Conservation (phyloP, 2,888 invertebrate genomes). For the Dryobotodes eremita region DNA sequence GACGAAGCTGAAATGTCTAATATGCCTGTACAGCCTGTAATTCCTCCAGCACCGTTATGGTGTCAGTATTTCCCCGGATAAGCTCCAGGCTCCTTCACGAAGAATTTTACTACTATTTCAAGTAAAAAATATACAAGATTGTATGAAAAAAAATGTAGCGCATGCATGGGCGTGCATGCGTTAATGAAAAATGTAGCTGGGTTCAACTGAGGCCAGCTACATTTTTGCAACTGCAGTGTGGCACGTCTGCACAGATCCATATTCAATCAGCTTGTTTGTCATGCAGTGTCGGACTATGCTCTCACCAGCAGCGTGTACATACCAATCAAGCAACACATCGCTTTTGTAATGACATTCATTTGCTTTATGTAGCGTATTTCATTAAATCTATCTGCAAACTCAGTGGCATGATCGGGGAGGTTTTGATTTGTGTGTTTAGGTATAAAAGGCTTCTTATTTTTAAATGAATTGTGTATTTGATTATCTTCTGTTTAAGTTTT, state of each 20-base stretch:
- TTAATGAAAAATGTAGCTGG: too few species aligned
- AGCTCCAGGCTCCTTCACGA: not conserved
- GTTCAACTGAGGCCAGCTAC: too few species aligned
- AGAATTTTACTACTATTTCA: not conserved
- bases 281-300: conserved; percentile 71
- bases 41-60: not conserved
- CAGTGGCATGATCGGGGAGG: conserved; percentile 3
- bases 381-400: conserved; percentile 46
- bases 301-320: conserved; percentile 76
- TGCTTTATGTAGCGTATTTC: conserved; percentile 17
- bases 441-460: not conserved
- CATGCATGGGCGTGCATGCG: too few species aligned
- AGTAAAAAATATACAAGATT: too few species aligned
- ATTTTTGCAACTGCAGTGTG: not conserved
- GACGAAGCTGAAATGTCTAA: not conserved
- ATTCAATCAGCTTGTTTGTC: conserved; percentile 63
- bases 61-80: not conserved
- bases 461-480: not conserved
- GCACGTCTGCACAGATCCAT: conserved; percentile 11
- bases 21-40: not conserved
- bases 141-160: too few species aligned
- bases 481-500: not conserved
- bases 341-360: conserved; percentile 46
- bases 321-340: conserved; percentile 65
- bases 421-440: not conserved